Conservation (phyloP, 2,113 vertebrate genomes). For the Rhombomys opimus region DNA sequence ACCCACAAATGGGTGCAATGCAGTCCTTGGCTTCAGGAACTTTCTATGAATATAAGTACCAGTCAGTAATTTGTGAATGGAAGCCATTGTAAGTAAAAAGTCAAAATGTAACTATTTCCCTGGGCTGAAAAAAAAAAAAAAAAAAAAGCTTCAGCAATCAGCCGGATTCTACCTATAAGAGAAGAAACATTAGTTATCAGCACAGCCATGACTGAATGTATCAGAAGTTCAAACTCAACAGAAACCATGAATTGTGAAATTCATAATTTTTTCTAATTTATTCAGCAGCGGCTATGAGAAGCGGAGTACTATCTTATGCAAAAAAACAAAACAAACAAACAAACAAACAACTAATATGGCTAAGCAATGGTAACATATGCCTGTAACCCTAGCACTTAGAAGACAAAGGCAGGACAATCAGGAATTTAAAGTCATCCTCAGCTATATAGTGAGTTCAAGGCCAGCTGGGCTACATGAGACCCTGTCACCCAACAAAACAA, state of each 20-base stretch:
- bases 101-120: slow-evolving; percentile 31
- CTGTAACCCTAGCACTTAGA: background rate
- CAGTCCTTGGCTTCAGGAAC: slow-evolving; percentile 61
- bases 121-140: background rate
- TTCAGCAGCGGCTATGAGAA: background rate
- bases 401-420: background rate
- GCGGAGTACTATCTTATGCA: background rate
- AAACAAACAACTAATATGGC: background rate
- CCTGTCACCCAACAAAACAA: background rate
- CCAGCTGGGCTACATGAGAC: background rate
- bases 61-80: slow-evolving; percentile 48
- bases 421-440: background rate
- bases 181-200: slow-evolving; percentile 59
- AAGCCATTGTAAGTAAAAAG: slow-evolving; percentile 80
- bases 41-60: background rate
- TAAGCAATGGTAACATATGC: background rate
- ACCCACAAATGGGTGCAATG: slow-evolving; percentile 68
- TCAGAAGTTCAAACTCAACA: slow-evolving; percentile 50
- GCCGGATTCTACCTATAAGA: slow-evolving; percentile 74
- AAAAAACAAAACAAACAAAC: background rate
- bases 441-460: background rate
- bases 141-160: slow-evolving; percentile 34
- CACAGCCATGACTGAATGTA: background rate
- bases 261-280: background rate
- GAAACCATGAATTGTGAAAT: background rate